These are phyloP conservation scores for Drosophila kanekoi DNA, from an alignment of 2,888 invertebrate genomes.

Conservation along the genomic window DNA sequence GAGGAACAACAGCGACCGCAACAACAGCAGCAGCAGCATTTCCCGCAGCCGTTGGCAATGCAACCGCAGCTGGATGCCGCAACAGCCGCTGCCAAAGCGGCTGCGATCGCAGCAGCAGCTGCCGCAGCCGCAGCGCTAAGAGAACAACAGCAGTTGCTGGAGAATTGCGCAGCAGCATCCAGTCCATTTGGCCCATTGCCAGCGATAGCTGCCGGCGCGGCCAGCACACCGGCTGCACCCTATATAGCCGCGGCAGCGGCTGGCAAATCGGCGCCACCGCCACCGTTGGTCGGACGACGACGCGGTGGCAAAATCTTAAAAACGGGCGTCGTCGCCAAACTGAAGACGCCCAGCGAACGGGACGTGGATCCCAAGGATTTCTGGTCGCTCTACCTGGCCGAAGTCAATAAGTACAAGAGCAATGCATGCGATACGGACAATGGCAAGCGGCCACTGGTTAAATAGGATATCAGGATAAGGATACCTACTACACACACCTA, in stretches of 20 bases:
- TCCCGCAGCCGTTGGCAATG: neutral
- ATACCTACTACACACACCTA: slow-evolving; percentile 10
- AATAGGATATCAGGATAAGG: slow-evolving; percentile 86
- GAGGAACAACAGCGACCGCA: slow-evolving; percentile 75
- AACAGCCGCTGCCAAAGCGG: neutral
- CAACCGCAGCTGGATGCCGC: slow-evolving; percentile 14
- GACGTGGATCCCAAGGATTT: slow-evolving; percentile 90
- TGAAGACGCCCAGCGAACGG: slow-evolving; percentile 88
- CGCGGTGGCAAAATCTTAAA: slow-evolving; percentile 94
- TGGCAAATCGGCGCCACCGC: slow-evolving; percentile 83
- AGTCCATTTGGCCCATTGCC: slow-evolving; percentile 48
- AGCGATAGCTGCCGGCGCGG: slow-evolving; percentile 62
- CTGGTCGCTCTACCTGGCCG: slow-evolving; percentile 97
- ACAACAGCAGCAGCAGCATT: neutral
- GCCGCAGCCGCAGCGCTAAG: slow-evolving; percentile 1
- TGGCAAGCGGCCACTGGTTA: slow-evolving; percentile 95
- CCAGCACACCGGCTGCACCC: slow-evolving; percentile 68
- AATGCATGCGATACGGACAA: slow-evolving; percentile 96
- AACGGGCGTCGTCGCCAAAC: slow-evolving; percentile 95
- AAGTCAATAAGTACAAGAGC: slow-evolving; percentile 96
- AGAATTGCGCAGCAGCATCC: slow-evolving; percentile 8
- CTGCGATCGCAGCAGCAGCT: slow-evolving; percentile 6
- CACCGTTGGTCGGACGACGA: slow-evolving; percentile 91
- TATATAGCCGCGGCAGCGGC: slow-evolving; percentile 75
- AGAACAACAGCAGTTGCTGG: slow-evolving; percentile 11